Percentiles rank a stretch among this genome's conserved stretches.
These are phyloP conservation scores for Minunthozetes semirufus DNA, from an alignment of 2,888 invertebrate genomes.

Conservation along the genomic window DNA sequence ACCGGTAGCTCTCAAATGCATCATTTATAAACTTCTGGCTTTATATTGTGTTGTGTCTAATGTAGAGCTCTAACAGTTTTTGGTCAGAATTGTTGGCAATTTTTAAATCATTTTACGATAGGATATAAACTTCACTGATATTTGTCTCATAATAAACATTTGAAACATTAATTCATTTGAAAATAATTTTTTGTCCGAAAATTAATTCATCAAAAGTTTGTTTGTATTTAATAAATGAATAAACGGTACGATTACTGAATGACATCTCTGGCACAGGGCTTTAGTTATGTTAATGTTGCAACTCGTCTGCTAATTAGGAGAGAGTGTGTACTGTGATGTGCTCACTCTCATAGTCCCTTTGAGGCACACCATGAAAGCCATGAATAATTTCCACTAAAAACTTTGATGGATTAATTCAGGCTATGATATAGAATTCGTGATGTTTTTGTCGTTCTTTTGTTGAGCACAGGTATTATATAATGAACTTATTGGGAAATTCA, in stretches of 20 bases:
- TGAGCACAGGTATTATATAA: neutral
- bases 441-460: neutral
- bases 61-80: neutral
- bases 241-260: slow-evolving; percentile 7
- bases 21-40: neutral
- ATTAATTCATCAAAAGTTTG: neutral
- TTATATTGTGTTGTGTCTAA: too few relatives aligned
- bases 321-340: neutral
- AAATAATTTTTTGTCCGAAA: neutral
- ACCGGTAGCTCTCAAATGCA: slow-evolving; percentile 1
- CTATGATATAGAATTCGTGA: neutral
- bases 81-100: neutral
- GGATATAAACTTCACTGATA: neutral
- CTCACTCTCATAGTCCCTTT: neutral
- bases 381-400: slow-evolving; percentile 5
- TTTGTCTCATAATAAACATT: neutral
- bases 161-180: neutral
- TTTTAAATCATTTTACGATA: neutral
- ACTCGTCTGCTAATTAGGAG: slow-evolving; percentile 2
- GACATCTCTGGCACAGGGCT: neutral
- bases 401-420: neutral
- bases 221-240: neutral
- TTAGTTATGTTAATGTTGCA: slow-evolving; percentile 2
- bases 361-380: slow-evolving; percentile 20
- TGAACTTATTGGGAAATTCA: neutral